phyloP scores from a whole-genome alignment of 2,113 vertebrate genomes.

The Misgurnus mizolepis region DNA sequence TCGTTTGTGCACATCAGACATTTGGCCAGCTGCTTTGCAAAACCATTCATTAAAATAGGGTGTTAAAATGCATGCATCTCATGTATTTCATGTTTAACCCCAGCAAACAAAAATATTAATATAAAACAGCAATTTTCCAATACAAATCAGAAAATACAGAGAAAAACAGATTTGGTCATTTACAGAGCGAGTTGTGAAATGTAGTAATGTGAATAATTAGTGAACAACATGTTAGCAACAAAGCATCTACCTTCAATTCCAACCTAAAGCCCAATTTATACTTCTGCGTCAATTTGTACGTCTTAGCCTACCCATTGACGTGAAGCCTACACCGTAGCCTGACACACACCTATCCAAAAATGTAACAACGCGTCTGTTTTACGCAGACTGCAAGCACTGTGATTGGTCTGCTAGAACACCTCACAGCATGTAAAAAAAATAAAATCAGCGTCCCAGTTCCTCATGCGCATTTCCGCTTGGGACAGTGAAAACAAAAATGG shows the following conservation, averaged over 20 bases:
- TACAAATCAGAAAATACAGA: neutral
- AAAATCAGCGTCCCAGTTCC: no score
- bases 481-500: no score
- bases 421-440: no score
- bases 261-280: neutral
- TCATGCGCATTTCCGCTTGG: no score
- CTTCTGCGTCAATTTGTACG: neutral
- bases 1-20: slow-evolving; percentile 37
- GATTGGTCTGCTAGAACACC: no score
- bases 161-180: neutral
- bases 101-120: slow-evolving; percentile 30
- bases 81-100: slow-evolving; percentile 22
- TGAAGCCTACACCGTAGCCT: no score
- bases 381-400: no score
- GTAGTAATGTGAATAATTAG: neutral
- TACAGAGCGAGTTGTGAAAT: neutral
- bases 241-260: neutral
- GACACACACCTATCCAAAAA: no score
- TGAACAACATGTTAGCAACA: neutral
- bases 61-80: slow-evolving; percentile 22
- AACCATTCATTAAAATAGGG: slow-evolving; percentile 35
- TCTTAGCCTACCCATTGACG: no score
- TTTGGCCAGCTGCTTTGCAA: slow-evolving; percentile 45
- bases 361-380: no score
- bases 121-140: slow-evolving; percentile 21